These are phyloP conservation scores for Sebastes alutus DNA, from an alignment of 2,797 vertebrate genomes.

Conservation along the genomic window DNA sequence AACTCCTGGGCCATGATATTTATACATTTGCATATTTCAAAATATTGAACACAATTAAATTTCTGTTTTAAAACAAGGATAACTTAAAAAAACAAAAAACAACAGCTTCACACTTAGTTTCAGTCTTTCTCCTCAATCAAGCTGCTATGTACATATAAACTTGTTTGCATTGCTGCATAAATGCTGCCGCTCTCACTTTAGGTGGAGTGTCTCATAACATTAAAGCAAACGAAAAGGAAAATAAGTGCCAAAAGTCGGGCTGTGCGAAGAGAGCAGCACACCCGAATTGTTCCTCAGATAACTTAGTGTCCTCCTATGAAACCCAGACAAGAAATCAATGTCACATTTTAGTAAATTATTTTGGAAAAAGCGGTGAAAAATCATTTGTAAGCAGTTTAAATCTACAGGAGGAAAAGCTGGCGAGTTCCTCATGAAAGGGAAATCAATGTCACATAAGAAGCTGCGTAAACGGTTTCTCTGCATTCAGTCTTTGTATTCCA, in stretches of 20 bases:
- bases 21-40: slow-evolving; percentile 83
- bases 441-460: slow-evolving; percentile 51
- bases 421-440: slow-evolving; percentile 33
- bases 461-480: slow-evolving; percentile 39
- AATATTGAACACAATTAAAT: slow-evolving; percentile 65
- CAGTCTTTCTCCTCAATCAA: slow-evolving; percentile 32
- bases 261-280: slow-evolving; percentile 13
- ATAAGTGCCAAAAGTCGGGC: slow-evolving; percentile 59
- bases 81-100: slow-evolving; percentile 60
- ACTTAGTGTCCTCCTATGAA: slow-evolving; percentile 53
- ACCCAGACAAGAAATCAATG: slow-evolving; percentile 44
- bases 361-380: slow-evolving; percentile 16
- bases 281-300: slow-evolving; percentile 34
- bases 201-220: background rate
- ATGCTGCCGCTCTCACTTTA: slow-evolving; percentile 33
- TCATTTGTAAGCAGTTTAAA: slow-evolving; percentile 43
- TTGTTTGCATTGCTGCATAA: slow-evolving; percentile 47
- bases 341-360: slow-evolving; percentile 37
- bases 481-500: slow-evolving; percentile 51
- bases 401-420: slow-evolving; percentile 31
- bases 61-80: slow-evolving; percentile 63
- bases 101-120: slow-evolving; percentile 19
- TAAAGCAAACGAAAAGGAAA: slow-evolving; percentile 40
- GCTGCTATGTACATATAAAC: slow-evolving; percentile 59
- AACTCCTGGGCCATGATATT: slow-evolving; percentile 49